phyloP scores from a whole-genome alignment of 2,888 invertebrate species.

The Caenorhabditis sinica region DNA sequence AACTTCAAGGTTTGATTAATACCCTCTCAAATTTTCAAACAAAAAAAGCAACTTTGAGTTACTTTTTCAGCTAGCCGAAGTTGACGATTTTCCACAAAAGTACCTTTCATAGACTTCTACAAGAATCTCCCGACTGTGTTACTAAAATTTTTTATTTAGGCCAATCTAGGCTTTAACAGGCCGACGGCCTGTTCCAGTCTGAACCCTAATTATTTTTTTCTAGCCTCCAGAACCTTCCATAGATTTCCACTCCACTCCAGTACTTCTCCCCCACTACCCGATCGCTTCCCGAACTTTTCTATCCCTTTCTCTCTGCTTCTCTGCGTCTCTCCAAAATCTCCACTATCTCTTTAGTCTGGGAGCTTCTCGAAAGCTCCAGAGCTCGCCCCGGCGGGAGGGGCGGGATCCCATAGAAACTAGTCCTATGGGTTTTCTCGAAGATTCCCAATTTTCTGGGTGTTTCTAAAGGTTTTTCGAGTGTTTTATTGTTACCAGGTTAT shows the following conservation, averaged over 20 bases:
- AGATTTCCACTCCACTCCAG: not conserved
- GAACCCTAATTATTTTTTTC: not conserved
- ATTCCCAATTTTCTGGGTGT: slow-evolving; percentile 8
- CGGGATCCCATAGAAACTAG: slow-evolving; percentile 27
- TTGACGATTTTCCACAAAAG: too few relatives aligned
- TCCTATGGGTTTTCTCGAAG: not conserved
- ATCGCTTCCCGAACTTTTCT: slow-evolving; percentile 25
- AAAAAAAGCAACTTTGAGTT: too few relatives aligned
- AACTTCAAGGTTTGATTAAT: too few relatives aligned
- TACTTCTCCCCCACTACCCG: not conserved
- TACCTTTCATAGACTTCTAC: too few relatives aligned
- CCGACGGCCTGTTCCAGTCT: too few relatives aligned
- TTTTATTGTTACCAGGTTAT: not conserved
- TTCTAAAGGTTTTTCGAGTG: not conserved
- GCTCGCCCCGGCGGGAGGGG: not conserved
- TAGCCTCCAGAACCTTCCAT: slow-evolving; percentile 6
- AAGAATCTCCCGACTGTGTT: too few relatives aligned
- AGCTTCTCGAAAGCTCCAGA: slow-evolving; percentile 47
- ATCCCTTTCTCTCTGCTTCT: not conserved
- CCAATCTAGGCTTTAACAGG: too few relatives aligned
- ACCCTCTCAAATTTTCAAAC: too few relatives aligned
- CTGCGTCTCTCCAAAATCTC: not conserved
- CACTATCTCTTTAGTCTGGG: slow-evolving; percentile 21
- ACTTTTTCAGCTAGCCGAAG: too few relatives aligned
- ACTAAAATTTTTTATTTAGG: too few relatives aligned